Percentiles rank a stretch among this genome's conserved stretches.
phyloP scores from a whole-genome alignment of 1,140 invertebrate species.

The Rhopalosiphum maidis region DNA sequence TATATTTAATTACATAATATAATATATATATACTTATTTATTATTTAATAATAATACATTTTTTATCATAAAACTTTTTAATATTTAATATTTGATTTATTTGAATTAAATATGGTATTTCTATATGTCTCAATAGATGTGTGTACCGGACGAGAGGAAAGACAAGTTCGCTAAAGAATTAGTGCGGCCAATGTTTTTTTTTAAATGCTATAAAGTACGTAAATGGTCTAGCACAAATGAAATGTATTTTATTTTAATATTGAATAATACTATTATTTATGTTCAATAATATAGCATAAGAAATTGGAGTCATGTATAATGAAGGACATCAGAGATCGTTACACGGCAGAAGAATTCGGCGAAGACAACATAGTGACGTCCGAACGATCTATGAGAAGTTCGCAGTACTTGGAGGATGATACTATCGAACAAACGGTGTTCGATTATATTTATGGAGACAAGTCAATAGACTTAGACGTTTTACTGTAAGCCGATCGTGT shows the following conservation, averaged over 20 bases:
- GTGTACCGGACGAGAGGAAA: conserved; percentile 70
- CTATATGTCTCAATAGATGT: conserved; percentile 66
- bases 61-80: too few species aligned
- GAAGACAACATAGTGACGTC: conserved; percentile 63
- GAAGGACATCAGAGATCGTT: conserved; percentile 72
- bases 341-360: conserved; percentile 65
- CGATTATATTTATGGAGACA: conserved; percentile 44
- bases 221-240: neutral
- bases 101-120: neutral
- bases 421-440: conserved; percentile 49
- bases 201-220: conserved; percentile 71
- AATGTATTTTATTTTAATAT: neutral
- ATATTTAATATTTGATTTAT: neutral
- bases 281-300: conserved; percentile 65
- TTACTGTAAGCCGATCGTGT: neutral
- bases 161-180: conserved; percentile 70
- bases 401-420: conserved; percentile 38
- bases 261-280: neutral
- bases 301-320: conserved; percentile 74
- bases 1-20: neutral
- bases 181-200: conserved; percentile 73
- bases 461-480: conserved; percentile 31
- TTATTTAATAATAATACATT: neutral
- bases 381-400: conserved; percentile 52
- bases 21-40: neutral